Base-by-base conservation (phyloP, 2,113 vertebrate species). In the Podarcis raffonei region DNA sequence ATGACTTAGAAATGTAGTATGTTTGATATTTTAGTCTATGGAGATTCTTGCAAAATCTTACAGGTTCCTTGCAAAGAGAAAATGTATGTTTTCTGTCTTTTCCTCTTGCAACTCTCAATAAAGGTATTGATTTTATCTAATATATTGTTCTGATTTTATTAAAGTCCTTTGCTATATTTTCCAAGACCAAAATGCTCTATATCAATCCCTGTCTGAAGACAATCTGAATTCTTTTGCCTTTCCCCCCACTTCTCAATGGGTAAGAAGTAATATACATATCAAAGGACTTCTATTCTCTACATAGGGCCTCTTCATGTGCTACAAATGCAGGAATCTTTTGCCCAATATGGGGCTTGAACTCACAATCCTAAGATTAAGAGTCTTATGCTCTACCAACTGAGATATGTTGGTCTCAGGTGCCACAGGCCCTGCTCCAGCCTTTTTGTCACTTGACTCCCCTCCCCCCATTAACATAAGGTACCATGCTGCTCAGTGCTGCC, bases 71-170 rank as follows among this genome's bases (percentile, higher is more conserved):
- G 32, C 83, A 20, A 86, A 37, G 92, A 85, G 65, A 77, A 18
- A 2, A 20, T 66, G 27, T 93, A 91, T 87, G 48, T 53, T 53
- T 12, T 53, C 48, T 16, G 65, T 93, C 69, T 25, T 93, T 91
- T 84, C 87, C 72, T 90, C 23, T 74, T 94, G 88, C 89, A 91
- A 90, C 48, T 53, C 48, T 53, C 48, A 65, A 79, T 90, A 89
- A 77, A 69, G 48, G 89, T 2, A 35, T 79, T 71, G 81, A 71
- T 90, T 92, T 92, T 90, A 92, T 87, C 91, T 71, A 66, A 82
- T 8, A 71, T 3, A 79, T 25, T 79, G 77, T 30, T 79, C 77
- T 53, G 23, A 79, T 71, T 27, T 27, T 27, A 71, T 27, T 27
- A 71, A 71, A 71, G 68, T 12, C 68, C 30, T 25, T 53, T 79